phyloP scores from a whole-genome alignment of 2,888 invertebrate genomes.

The Ephialtes manifestator region DNA sequence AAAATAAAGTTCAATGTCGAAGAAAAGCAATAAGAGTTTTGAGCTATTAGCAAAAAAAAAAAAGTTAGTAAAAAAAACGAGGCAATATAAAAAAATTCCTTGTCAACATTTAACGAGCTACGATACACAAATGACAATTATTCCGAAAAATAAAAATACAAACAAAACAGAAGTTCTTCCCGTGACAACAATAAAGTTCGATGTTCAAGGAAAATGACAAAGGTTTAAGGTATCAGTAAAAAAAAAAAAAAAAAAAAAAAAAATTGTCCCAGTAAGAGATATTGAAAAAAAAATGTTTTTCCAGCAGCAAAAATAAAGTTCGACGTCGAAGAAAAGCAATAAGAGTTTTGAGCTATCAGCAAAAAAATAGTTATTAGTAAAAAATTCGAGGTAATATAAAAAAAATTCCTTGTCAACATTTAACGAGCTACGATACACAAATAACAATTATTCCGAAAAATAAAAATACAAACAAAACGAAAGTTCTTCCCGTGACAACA shows the following conservation, averaged over 20 bases:
- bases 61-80: too few species aligned
- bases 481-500: background rate
- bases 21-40: too few species aligned
- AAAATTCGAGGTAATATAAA: background rate
- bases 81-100: background rate
- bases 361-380: too few species aligned
- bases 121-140: background rate
- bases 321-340: too few species aligned
- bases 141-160: background rate
- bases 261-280: too few species aligned
- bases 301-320: too few species aligned
- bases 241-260: background rate
- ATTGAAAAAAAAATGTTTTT: too few species aligned
- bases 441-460: background rate
- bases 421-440: background rate
- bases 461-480: background rate
- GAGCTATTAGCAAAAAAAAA: too few species aligned
- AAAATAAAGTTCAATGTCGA: too few species aligned
- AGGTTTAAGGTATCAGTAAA: background rate
- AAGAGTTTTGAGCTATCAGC: too few species aligned
- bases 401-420: background rate
- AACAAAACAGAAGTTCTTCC: background rate
- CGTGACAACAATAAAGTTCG: slow-evolving; percentile 4
- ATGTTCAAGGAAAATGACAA: background rate
- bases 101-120: background rate